Evolutionary conservation across 92 coral and sea anemone genomes (phyloP).

Genomic region (Hydrozoanthus gracilis): DNA sequence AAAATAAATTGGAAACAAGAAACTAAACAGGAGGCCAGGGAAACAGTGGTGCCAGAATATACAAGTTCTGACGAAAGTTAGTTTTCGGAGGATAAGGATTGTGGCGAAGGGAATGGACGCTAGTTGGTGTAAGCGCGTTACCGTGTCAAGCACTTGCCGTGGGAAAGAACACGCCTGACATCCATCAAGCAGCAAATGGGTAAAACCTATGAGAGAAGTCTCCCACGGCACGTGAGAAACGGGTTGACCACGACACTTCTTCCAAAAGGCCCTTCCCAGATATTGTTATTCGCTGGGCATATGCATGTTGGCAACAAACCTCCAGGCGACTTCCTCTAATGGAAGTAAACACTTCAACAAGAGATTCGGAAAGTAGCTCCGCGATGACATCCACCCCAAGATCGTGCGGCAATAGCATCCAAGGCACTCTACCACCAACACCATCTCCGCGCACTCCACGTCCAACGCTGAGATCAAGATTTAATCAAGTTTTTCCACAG

Average conservation of each 20-base stretch:
- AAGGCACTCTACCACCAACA: conserved; percentile 1
- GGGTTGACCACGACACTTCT: not conserved
- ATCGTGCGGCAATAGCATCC: not conserved
- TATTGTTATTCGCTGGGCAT: conserved; percentile 35
- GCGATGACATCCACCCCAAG: not conserved
- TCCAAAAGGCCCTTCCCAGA: conserved; percentile 48
- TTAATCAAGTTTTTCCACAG: not conserved
- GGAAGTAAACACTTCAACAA: not conserved
- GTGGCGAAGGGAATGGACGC: conserved; percentile 4
- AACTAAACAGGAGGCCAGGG: conserved; percentile 35
- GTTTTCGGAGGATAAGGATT: conserved; percentile 32
- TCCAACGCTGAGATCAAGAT: not conserved
- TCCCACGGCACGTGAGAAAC: conserved; percentile 22
- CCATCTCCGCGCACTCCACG: conserved; percentile 3
- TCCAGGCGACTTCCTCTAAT: conserved; percentile 4
- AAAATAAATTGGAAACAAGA: conserved; percentile 26
- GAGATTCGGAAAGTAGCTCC: not conserved
- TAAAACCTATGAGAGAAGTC: conserved; percentile 27
- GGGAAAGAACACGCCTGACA: conserved; percentile 55
- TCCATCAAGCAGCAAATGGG: conserved; percentile 41
- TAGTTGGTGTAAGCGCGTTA: conserved; percentile 3
- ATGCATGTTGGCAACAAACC: conserved; percentile 41
- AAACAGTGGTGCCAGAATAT: conserved; percentile 39
- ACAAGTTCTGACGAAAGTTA: conserved; percentile 58
- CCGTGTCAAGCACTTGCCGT: conserved; percentile 47